Base-by-base conservation (phyloP, 2,888 invertebrate genomes). In the Drosophila prolongata region DNA sequence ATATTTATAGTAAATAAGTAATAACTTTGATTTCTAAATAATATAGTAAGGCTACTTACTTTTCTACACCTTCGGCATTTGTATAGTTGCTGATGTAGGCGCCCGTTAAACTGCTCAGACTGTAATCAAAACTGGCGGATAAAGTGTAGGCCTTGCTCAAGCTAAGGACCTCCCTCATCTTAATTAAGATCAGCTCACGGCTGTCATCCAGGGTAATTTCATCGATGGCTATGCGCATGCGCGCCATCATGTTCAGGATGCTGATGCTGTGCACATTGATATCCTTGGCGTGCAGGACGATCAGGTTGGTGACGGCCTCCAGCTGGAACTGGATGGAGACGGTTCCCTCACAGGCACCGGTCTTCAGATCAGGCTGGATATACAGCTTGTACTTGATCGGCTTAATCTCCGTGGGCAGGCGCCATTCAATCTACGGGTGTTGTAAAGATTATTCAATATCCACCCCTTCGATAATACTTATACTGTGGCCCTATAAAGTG, bases 51-150 rank as follows among this genome's bases (percentile, higher is more conserved):
- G 30, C 9, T 6, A 91, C 93, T 93, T 82, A 93, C 95, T 93
- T 93, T 59, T 77, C 89, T 2, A 82, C 76, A 24, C 91, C 91
- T 0, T 77, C 57, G 5, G 62, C 86, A 80, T 92, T 87, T 58
- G 90, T 92, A 75, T 96, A 95, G 11, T 93, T 93, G 73, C 96
- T 96, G 53, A 94, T 93, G 91, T 97, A 97, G 74, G 96, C 93
- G 16, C 97, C 97, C 65, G 95, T 94, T 81, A 96, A 95, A 66
- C 94, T 94, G 68, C 93, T 94, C 86, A 96, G 92, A 64, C 93
- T 93, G 1, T 96, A 96, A 68, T 92, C 91, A 84, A 95, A 97
- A 58, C 94, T 93, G 50, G 96, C 93, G 38, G 92, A 90, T 6
- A 96, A 89, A 16, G 92, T 92, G 85, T 95, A 95, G 16, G 90